These are phyloP conservation scores for Chaetophractus vellerosus DNA, from an alignment of 2,797 vertebrate genomes.

Conservation along the genomic window DNA sequence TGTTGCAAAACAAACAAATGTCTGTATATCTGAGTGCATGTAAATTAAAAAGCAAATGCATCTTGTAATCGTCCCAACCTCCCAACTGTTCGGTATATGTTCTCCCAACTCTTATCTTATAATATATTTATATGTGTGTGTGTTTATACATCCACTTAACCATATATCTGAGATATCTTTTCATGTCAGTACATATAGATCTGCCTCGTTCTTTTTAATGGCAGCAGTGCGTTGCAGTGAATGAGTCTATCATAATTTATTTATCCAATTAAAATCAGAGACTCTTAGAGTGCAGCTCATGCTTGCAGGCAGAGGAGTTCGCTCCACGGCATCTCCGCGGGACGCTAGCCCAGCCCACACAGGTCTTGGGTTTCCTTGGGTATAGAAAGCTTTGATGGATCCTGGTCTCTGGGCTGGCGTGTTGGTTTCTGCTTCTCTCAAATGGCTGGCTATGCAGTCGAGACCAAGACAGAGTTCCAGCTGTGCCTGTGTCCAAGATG, in stretches of 20 bases:
- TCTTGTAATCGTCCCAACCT: background rate
- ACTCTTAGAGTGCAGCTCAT: background rate
- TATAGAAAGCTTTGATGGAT: slow-evolving; percentile 32
- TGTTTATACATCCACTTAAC: background rate
- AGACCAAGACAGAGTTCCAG: background rate
- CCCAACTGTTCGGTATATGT: background rate
- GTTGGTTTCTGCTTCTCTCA: background rate
- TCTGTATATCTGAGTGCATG: background rate
- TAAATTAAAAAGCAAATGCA: background rate
- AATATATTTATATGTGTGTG: rapidly evolving
- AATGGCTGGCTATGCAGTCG: background rate
- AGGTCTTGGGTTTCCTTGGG: background rate
- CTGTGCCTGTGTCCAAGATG: background rate
- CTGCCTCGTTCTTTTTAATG: background rate
- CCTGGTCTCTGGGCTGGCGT: background rate
- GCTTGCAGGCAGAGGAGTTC: background rate
- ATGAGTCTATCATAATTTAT: slow-evolving; percentile 47
- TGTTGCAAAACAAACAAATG: background rate
- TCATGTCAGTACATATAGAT: background rate
- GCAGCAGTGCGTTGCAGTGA: background rate
- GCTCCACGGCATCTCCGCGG: background rate
- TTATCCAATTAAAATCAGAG: slow-evolving; percentile 34
- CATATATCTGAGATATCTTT: background rate
- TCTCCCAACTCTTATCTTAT: background rate
- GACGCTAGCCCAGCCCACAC: background rate